Conservation (phyloP, 2,888 invertebrate genomes). For the Blastobasis adustella region DNA sequence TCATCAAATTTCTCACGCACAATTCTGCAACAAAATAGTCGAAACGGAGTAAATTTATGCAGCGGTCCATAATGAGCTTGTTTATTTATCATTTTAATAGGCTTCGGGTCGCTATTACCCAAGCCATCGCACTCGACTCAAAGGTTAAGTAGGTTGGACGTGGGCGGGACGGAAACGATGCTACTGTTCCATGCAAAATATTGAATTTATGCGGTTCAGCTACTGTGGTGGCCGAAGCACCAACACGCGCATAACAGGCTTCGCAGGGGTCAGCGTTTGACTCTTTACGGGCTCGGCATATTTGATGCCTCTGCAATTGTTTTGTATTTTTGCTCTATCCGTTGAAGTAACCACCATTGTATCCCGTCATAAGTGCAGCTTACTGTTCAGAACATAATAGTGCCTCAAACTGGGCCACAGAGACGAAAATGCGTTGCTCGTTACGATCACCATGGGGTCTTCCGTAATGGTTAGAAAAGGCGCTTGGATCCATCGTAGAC, state of each 20-base stretch:
- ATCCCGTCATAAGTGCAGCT: neutral
- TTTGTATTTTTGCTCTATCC: slow-evolving; percentile 58
- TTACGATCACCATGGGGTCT: no score
- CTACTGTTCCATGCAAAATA: slow-evolving; percentile 25
- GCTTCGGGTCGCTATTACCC: slow-evolving; percentile 3
- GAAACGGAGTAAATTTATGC: slow-evolving; percentile 40
- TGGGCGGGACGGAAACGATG: slow-evolving; percentile 13
- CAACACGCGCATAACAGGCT: neutral
- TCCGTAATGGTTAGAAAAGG: slow-evolving; percentile 8
- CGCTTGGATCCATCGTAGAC: slow-evolving; percentile 38
- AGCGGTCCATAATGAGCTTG: slow-evolving; percentile 21
- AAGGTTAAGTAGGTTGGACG: slow-evolving; percentile 5
- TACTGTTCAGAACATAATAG: neutral
- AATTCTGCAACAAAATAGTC: neutral
- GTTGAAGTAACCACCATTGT: neutral
- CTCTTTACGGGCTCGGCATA: slow-evolving; percentile 15
- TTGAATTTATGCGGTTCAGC: slow-evolving; percentile 30
- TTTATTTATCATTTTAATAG: slow-evolving; percentile 8
- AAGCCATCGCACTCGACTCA: neutral
- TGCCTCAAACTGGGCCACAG: no score
- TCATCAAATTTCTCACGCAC: no score
- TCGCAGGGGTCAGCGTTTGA: slow-evolving; percentile 33
- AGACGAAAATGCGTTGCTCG: no score
- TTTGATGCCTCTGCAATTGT: slow-evolving; percentile 50
- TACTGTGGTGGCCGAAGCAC: no score